Conservation (phyloP, 2,113 vertebrate genomes). For the Thermophis baileyi region DNA sequence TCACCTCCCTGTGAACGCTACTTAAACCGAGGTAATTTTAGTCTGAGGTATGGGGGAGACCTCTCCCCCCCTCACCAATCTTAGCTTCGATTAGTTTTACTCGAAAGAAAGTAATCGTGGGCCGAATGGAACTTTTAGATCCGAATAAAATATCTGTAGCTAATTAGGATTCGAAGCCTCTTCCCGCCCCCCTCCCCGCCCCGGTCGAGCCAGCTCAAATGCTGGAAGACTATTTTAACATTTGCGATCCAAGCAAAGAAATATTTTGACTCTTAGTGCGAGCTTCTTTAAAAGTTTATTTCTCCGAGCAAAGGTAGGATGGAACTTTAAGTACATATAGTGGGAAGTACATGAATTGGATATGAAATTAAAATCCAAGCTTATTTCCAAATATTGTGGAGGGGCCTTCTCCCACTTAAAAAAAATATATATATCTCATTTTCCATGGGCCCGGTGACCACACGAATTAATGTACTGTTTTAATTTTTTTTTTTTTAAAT, state of each 20-base stretch:
- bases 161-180: neutral
- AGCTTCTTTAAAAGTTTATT: neutral
- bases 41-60: neutral
- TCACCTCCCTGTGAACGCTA: neutral
- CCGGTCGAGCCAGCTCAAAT: neutral
- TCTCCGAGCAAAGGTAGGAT: neutral
- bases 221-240: neutral
- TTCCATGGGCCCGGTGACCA: neutral
- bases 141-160: neutral
- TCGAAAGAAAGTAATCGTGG: neutral
- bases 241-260: neutral
- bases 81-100: neutral
- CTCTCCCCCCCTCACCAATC: rapidly evolving
- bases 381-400: neutral
- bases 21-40: neutral
- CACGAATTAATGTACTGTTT: neutral
- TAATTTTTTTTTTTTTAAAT: neutral
- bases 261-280: neutral
- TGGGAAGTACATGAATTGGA: too few species aligned
- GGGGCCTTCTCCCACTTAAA: neutral
- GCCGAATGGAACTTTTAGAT: neutral
- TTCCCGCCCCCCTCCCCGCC: too few species aligned
- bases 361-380: neutral
- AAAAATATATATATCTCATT: too few species aligned
- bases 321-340: neutral